These are phyloP conservation scores for Hemibagrus wyckioides DNA, from an alignment of 2,113 vertebrate species.

Conservation along the genomic window DNA sequence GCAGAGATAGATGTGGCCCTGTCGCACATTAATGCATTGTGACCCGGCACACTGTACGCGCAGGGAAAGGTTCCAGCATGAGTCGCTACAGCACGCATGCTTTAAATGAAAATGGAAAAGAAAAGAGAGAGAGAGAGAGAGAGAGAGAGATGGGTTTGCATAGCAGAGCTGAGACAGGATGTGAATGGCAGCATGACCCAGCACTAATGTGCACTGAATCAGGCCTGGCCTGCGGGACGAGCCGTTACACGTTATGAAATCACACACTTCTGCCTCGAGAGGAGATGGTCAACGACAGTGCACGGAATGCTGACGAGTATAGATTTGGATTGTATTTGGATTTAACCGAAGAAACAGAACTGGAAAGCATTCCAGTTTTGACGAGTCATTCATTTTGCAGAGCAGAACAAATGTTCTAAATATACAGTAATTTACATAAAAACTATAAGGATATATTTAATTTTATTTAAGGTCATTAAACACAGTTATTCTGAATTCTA, in stretches of 20 bases:
- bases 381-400: neutral
- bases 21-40: slow-evolving; percentile 62
- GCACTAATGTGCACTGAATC: slow-evolving; percentile 59
- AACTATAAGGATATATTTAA: neutral
- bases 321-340: neutral
- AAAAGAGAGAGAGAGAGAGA: neutral
- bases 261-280: slow-evolving; percentile 25
- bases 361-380: neutral
- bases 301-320: slow-evolving; percentile 8
- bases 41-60: slow-evolving; percentile 49
- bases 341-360: neutral
- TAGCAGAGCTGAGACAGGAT: slow-evolving; percentile 4
- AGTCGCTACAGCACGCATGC: slow-evolving; percentile 34
- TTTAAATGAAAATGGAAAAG: slow-evolving; percentile 30
- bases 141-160: neutral
- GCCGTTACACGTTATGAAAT: slow-evolving; percentile 5
- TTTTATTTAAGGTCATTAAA: neutral
- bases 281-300: slow-evolving; percentile 10
- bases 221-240: slow-evolving; percentile 51
- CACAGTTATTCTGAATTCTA: neutral
- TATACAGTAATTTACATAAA: neutral
- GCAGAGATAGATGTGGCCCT: slow-evolving; percentile 75
- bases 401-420: neutral
- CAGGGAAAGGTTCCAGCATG: slow-evolving; percentile 26
- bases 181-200: slow-evolving; percentile 60